Evolutionary conservation across 2,888 invertebrate genomes (phyloP).

Genomic region (Tachystola acroxantha): DNA sequence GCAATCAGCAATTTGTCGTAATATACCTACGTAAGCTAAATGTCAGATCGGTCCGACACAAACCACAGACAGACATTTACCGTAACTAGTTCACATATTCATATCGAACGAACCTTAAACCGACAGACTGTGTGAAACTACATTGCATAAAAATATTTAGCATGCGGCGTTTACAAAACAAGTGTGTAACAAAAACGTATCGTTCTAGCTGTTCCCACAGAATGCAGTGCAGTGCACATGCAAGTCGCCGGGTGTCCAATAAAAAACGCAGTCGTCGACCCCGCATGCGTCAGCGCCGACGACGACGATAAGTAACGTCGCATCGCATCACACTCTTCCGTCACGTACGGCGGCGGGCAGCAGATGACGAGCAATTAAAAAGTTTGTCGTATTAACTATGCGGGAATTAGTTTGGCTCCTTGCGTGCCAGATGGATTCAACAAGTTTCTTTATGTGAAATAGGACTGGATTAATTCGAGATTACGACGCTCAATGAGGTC

Average conservation of each 20-base stretch:
- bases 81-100: not conserved
- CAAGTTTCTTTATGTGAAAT: slow-evolving; percentile 48
- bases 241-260: slow-evolving; percentile 37
- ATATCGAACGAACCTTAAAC: too few species aligned
- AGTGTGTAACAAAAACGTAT: slow-evolving; percentile 17
- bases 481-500: slow-evolving; percentile 2
- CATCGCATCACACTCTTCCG: slow-evolving; percentile 35
- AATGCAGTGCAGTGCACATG: slow-evolving; percentile 34
- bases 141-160: not conserved
- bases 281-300: slow-evolving; percentile 43
- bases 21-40: too few species aligned
- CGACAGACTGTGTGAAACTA: not conserved
- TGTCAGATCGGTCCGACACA: too few species aligned
- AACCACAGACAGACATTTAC: too few species aligned
- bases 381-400: slow-evolving; percentile 71
- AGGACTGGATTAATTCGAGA: slow-evolving; percentile 14
- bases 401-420: slow-evolving; percentile 55
- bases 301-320: slow-evolving; percentile 53
- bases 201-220: slow-evolving; percentile 64
- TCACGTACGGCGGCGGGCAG: slow-evolving; percentile 47
- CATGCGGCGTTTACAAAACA: slow-evolving; percentile 10
- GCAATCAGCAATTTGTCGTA: too few species aligned
- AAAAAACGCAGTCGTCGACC: slow-evolving; percentile 70
- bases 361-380: slow-evolving; percentile 75
- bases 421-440: slow-evolving; percentile 65